Percentiles rank a stretch among this genome's conserved stretches.
Conservation (phyloP, 2,888 invertebrate genomes). For the Tolmerus cingulatus region DNA sequence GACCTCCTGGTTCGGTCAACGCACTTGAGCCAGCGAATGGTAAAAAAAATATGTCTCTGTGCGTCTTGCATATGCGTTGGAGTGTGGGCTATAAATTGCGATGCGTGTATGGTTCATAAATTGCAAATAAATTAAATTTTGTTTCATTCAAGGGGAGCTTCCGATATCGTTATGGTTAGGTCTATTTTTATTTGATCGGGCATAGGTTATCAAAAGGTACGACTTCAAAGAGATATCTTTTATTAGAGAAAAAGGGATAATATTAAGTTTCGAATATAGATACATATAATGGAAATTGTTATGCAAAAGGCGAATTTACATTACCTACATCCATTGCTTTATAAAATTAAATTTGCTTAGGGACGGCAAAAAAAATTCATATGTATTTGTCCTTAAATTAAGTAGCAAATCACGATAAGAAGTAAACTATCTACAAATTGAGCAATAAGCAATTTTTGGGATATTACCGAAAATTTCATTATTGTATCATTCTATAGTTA, state of each 20-base stretch:
- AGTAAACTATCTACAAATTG: too few relatives aligned
- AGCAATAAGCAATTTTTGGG: too few relatives aligned
- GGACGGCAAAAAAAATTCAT: too few relatives aligned
- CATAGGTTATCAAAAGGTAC: not conserved
- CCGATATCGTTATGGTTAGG: not conserved
- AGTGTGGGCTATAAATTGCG: not conserved
- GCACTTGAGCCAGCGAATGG: not conserved
- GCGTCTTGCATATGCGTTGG: not conserved
- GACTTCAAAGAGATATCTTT: not conserved
- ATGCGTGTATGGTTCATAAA: not conserved
- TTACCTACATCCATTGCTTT: too few relatives aligned
- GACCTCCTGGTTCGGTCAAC: slow-evolving; percentile 24
- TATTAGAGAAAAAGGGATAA: not conserved
- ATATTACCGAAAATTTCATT: too few relatives aligned
- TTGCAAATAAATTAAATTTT: not conserved
- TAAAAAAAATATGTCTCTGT: not conserved
- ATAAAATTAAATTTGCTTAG: too few relatives aligned
- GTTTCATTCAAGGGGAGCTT: not conserved
- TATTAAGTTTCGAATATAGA: not conserved
- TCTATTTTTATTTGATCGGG: not conserved
- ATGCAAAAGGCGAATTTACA: not conserved
- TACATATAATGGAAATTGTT: not conserved
- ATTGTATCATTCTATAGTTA: too few relatives aligned
- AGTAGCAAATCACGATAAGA: too few relatives aligned
- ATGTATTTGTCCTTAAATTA: too few relatives aligned